A percentile compares a stretch with the other conserved stretches of the same genome.
These are phyloP conservation scores for Plutella xylostella DNA, from an alignment of 2,888 invertebrate genomes.

Conservation along the genomic window DNA sequence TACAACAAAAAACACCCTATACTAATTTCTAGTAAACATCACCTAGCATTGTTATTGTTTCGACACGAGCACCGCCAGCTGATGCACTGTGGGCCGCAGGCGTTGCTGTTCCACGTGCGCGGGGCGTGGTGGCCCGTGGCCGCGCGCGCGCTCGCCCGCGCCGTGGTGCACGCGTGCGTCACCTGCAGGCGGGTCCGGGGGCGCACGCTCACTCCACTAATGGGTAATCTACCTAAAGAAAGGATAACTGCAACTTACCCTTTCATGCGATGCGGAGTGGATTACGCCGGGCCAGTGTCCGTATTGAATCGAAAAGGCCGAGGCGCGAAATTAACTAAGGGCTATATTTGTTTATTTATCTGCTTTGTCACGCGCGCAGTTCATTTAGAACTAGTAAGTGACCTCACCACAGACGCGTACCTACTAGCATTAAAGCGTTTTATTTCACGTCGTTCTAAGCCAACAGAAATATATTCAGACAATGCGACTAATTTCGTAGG, in stretches of 20 bases:
- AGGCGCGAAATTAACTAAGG: neutral
- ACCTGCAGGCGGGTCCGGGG: conserved; percentile 11
- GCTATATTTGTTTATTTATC: neutral
- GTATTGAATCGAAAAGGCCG: neutral
- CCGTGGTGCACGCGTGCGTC: conserved; percentile 12
- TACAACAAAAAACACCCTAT: conserved; percentile 14
- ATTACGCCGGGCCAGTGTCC: conserved; percentile 1
- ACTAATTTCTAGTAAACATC: conserved; percentile 13
- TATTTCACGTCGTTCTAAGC: neutral
- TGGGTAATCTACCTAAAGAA: conserved; percentile 16
- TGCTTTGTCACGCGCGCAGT: neutral
- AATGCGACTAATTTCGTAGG: neutral
- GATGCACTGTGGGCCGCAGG: conserved; percentile 16
- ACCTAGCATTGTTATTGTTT: conserved; percentile 11
- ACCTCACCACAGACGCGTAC: neutral
- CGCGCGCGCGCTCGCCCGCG: conserved; percentile 14
- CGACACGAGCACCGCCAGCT: conserved; percentile 11
- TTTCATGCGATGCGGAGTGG: neutral
- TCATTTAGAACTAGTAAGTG: neutral
- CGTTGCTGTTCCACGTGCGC: conserved; percentile 6
- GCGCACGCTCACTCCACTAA: conserved; percentile 12
- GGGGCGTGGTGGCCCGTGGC: conserved; percentile 16
- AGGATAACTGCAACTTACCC: conserved; percentile 1
- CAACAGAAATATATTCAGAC: neutral
- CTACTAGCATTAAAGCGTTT: neutral